Evolutionary conservation across 2,888 invertebrate species (phyloP).

Genomic region (Dione juno): DNA sequence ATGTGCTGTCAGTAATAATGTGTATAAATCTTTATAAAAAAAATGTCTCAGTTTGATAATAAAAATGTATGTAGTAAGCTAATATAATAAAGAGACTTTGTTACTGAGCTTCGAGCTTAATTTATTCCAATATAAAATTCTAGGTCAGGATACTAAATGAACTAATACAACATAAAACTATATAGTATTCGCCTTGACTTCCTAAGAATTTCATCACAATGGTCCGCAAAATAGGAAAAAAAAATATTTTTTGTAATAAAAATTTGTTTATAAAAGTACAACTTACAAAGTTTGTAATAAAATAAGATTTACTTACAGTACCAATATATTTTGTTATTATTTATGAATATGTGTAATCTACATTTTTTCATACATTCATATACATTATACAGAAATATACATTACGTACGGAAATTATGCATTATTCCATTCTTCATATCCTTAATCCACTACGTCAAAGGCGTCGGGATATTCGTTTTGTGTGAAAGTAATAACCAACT

Average conservation of each 20-base stretch:
- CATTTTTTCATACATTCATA: too few species aligned
- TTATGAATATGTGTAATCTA: too few species aligned
- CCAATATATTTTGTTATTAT: too few species aligned
- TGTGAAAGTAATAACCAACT: too few species aligned
- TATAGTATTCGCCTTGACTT: background rate
- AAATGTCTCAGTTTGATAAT: background rate
- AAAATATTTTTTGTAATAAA: background rate
- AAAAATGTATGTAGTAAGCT: conserved; percentile 4
- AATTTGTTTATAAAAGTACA: background rate
- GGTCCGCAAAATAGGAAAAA: background rate
- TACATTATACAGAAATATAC: too few species aligned
- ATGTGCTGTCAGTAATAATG: too few species aligned
- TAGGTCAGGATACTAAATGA: conserved; percentile 26
- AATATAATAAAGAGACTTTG: conserved; percentile 4
- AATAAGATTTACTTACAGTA: too few species aligned
- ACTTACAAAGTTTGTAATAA: too few species aligned
- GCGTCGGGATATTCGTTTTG: too few species aligned
- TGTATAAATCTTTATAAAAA: background rate
- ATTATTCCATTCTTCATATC: too few species aligned
- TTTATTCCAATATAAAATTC: conserved; percentile 23
- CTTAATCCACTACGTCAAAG: too few species aligned
- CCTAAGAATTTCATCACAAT: conserved; percentile 1
- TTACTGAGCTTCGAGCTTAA: conserved; percentile 20
- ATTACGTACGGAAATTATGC: too few species aligned
- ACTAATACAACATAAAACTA: conserved; percentile 6